These are phyloP conservation scores for Morelia viridis DNA, from an alignment of 2,797 vertebrate genomes.

Conservation along the genomic window DNA sequence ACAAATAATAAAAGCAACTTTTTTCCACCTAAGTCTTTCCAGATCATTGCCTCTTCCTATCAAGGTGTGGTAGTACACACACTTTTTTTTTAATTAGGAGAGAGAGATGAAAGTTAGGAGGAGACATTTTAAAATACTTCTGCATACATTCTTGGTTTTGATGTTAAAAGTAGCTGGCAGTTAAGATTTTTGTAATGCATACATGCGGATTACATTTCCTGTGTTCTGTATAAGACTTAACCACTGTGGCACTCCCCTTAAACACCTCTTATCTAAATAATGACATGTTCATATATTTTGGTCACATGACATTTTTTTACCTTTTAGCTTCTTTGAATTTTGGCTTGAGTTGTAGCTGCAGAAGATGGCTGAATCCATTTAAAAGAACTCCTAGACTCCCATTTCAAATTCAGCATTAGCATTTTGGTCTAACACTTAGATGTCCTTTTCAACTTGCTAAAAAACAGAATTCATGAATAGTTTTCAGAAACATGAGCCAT, in stretches of 20 bases:
- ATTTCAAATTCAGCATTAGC: not conserved
- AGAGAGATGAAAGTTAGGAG: not conserved
- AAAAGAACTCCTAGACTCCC: not conserved
- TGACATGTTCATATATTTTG: not conserved
- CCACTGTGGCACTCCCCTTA: not conserved
- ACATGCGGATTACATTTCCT: not conserved
- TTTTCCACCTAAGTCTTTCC: not conserved
- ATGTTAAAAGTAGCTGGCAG: not conserved
- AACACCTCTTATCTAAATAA: not conserved
- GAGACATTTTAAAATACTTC: not conserved
- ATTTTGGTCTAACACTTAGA: not conserved
- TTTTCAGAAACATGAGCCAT: not conserved
- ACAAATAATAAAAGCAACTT: not conserved
- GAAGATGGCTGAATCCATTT: not conserved
- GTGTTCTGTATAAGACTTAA: not conserved
- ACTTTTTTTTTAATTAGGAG: not conserved
- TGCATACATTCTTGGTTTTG: not conserved
- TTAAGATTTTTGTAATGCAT: not conserved
- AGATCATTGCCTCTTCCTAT: not conserved
- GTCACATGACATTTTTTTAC: not conserved
- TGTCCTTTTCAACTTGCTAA: not conserved
- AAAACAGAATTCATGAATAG: not conserved
- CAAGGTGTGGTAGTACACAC: not conserved
- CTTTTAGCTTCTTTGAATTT: slow-evolving; percentile 1
- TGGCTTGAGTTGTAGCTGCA: not conserved